These are phyloP conservation scores for Zaprionus ornatus DNA, from an alignment of 1,140 invertebrate species.

Conservation along the genomic window DNA sequence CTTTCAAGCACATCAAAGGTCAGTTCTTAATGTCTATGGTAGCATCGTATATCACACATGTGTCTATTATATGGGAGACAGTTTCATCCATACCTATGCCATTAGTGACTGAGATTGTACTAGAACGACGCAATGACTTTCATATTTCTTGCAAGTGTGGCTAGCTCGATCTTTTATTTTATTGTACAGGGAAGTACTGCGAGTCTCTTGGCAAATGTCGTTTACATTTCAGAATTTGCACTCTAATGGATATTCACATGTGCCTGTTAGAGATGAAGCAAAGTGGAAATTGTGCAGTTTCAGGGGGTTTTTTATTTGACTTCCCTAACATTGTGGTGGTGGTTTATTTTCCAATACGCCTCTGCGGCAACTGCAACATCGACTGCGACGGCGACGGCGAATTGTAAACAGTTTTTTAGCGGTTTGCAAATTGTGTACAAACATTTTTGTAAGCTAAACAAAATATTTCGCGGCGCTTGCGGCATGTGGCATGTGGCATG, in stretches of 20 bases:
- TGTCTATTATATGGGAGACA: background rate
- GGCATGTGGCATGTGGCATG: constrained; percentile 56
- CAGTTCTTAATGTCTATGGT: background rate
- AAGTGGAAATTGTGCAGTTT: background rate
- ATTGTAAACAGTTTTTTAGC: background rate
- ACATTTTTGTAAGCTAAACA: constrained; percentile 60
- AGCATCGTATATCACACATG: background rate
- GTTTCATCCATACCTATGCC: background rate
- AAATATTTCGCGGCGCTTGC: constrained; percentile 60
- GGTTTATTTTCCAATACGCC: background rate
- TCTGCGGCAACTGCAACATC: constrained; percentile 12
- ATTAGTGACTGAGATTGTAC: background rate
- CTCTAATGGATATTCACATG: background rate
- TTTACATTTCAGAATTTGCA: background rate
- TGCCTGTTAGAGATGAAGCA: background rate
- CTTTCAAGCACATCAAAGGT: background rate
- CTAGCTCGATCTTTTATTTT: background rate
- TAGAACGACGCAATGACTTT: background rate
- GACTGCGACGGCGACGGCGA: background rate
- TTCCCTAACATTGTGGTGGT: background rate
- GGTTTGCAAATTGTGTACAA: constrained; percentile 31
- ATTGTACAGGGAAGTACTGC: background rate
- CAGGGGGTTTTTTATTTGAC: background rate
- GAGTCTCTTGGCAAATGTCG: background rate
- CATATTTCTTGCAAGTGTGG: background rate